Evolutionary conservation across 2,888 invertebrate genomes (phyloP), one percentile per base, ranked within the genome.

Genomic region (Stratiomys singularior): DNA sequence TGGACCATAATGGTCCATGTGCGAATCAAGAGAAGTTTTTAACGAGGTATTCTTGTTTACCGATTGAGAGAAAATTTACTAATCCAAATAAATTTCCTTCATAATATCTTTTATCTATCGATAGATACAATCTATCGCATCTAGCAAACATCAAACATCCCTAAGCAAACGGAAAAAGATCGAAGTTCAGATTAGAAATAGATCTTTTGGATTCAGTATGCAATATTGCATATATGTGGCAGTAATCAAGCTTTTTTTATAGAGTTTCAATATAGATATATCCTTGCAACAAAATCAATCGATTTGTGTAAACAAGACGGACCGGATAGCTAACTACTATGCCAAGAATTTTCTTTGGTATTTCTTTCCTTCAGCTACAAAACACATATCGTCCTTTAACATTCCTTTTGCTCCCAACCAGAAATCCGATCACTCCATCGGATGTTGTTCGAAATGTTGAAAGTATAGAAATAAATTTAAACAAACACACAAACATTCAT

Each of bases 361-460:
- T 52, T 52, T 52, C 52, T 4, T 52, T 52, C n/a, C 15, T 52
- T 18, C 52, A 52, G 15, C 4, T 52, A 4, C n/a, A 15, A 52
- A 52, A 52, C n/a, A n/a, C n/a, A n/a, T 52, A 52, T 52, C 4
- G 15, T 15, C 18, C 37, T 5, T 4, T 4, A 13, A 52, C 52
- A 52, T 52, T 52, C 4, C 52, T 13, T 9, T 37, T 37, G 9
- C 37, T 18, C 15, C 15, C 15, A 5, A 18, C 52, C 52, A 52
- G 52, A n/a, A 67, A 67, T 44, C 67, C 44, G 67, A 67, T 37
- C 67, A 37, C 67, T 67, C 13, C 21, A 37, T 67, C 46, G 44
- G 46, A 9, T 46, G 4, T 25, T 21, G 15, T 60, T 60, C 11
- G 4, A 18, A 1, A 60, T 25, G 60, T 25, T 60, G 60, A 60